A percentile compares a stretch with the other conserved stretches of the same genome.
These are phyloP conservation scores for Berghia stephanieae DNA, from an alignment of 1,140 invertebrate species.

Conservation along the genomic window DNA sequence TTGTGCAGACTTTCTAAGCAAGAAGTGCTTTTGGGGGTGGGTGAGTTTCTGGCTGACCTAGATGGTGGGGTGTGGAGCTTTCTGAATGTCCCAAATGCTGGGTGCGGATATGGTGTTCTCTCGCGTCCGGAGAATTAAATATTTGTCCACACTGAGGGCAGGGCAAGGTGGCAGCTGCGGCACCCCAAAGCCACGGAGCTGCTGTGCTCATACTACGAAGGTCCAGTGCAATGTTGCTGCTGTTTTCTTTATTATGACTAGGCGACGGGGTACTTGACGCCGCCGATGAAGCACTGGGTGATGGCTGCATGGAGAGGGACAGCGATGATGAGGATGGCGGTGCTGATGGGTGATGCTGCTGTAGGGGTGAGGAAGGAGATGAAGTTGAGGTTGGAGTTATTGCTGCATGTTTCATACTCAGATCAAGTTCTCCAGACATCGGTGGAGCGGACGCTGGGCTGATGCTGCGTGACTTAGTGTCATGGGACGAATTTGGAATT, in stretches of 20 bases:
- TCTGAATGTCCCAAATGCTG: constrained; percentile 48
- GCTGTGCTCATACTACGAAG: constrained; percentile 27
- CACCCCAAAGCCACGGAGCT: constrained; percentile 56
- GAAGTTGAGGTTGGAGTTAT: constrained; percentile 37
- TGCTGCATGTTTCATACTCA: constrained; percentile 54
- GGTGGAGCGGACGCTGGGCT: constrained; percentile 15
- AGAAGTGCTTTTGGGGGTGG: constrained; percentile 30
- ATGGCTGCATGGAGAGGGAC: background rate
- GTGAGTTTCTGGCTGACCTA: background rate
- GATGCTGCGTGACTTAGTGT: background rate
- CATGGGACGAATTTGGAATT: background rate
- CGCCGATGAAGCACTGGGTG: background rate
- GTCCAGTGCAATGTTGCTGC: background rate
- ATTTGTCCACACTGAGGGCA: constrained; percentile 66
- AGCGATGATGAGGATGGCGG: background rate
- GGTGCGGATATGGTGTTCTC: constrained; percentile 65
- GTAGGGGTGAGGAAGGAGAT: constrained; percentile 42
- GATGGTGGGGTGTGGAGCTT: constrained; percentile 18
- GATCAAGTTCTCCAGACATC: constrained; percentile 54
- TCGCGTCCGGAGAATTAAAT: constrained; percentile 59
- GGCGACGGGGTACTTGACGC: constrained; percentile 27
- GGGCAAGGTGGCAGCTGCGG: no score
- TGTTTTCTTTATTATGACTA: constrained; percentile 23
- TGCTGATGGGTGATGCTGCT: constrained; percentile 24
- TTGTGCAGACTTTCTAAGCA: constrained; percentile 12